phyloP scores from a whole-genome alignment of 2,888 invertebrate genomes.

The Leucophora obtusa region DNA sequence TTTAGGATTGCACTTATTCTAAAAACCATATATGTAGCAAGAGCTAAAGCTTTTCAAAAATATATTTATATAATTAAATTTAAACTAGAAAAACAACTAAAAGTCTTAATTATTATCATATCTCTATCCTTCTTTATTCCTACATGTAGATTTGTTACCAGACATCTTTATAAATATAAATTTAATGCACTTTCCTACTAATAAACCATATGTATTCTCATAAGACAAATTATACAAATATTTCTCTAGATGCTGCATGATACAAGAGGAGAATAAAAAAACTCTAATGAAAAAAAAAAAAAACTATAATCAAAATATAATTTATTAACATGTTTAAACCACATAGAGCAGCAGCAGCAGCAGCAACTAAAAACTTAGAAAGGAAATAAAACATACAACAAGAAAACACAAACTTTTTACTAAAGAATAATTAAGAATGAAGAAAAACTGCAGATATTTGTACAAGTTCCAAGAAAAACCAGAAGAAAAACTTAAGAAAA shows the following conservation, averaged over 20 bases:
- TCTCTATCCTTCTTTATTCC: neutral
- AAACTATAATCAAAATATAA: conserved; percentile 63
- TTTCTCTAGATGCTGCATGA: conserved; percentile 20
- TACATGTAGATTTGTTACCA: neutral
- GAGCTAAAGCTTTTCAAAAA: too few species aligned
- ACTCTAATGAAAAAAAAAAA: neutral
- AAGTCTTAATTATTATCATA: too few species aligned
- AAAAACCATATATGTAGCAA: too few species aligned
- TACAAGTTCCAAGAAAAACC: neutral
- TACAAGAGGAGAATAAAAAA: neutral
- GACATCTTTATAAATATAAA: conserved; percentile 11
- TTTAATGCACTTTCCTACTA: conserved; percentile 17
- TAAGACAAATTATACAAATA: conserved; percentile 42
- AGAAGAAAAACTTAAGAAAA: neutral
- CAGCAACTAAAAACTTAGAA: neutral
- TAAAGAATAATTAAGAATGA: conserved; percentile 30
- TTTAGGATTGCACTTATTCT: too few species aligned
- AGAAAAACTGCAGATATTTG: conserved; percentile 19
- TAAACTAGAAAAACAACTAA: too few species aligned
- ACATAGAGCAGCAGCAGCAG: conserved; percentile 18
- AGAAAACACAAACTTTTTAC: conserved; percentile 22
- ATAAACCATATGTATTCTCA: conserved; percentile 32
- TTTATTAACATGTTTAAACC: conserved; percentile 57
- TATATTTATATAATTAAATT: too few species aligned
- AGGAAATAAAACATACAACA: neutral